A percentile compares a stretch with the other conserved stretches of the same genome.
phyloP scores from a whole-genome alignment of 2,113 vertebrate genomes.

The Mohoua ochrocephala region DNA sequence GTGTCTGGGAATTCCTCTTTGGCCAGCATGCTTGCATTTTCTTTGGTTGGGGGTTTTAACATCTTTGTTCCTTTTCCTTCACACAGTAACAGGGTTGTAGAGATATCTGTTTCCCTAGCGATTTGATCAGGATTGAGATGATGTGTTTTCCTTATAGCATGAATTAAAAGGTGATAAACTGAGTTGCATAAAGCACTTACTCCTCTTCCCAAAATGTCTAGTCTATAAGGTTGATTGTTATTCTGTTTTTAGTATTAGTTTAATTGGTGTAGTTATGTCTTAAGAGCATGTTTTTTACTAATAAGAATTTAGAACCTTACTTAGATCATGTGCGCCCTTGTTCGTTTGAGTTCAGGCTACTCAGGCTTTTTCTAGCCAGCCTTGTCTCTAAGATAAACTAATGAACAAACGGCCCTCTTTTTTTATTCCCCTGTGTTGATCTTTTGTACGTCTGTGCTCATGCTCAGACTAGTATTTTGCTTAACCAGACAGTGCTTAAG shows the following conservation, averaged over 20 bases:
- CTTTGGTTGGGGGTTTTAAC: background rate
- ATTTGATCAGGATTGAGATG: background rate
- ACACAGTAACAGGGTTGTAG: background rate
- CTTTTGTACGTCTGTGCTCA: background rate
- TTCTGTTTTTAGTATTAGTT: background rate
- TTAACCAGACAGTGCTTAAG: background rate
- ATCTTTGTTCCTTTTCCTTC: background rate
- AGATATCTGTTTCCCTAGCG: background rate
- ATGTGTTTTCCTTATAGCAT: background rate
- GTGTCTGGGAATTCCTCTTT: background rate
- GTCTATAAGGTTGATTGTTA: background rate
- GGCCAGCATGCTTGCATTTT: background rate
- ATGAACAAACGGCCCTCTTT: background rate
- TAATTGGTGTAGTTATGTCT: background rate
- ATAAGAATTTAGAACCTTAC: background rate
- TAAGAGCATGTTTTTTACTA: background rate
- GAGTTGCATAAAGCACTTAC: background rate
- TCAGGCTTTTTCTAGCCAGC: background rate
- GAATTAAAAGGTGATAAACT: background rate
- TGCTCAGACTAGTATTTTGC: background rate
- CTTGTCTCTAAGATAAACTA: background rate
- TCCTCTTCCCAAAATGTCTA: background rate
- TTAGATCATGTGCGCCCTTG: background rate
- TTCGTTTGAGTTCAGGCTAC: background rate
- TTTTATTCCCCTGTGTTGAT: accelerated